These are phyloP conservation scores for Puma concolor DNA, from an alignment of 2,113 vertebrate genomes.

Conservation along the genomic window DNA sequence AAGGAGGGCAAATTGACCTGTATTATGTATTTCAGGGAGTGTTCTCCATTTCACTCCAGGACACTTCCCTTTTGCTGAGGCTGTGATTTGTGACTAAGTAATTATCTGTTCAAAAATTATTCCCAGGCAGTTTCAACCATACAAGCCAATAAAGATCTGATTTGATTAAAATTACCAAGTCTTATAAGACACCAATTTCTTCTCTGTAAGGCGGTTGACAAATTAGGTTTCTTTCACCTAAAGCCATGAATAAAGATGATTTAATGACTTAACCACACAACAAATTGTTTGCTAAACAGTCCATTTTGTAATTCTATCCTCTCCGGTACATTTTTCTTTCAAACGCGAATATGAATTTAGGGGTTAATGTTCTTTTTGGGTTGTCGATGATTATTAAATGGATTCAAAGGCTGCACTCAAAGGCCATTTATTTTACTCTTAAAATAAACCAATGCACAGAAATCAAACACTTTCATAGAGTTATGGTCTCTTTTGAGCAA, in stretches of 20 bases:
- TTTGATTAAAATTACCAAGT: constrained; percentile 34
- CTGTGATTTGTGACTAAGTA: constrained; percentile 60
- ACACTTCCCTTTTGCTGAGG: neutral
- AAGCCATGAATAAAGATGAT: constrained; percentile 18
- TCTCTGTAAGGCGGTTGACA: constrained; percentile 35
- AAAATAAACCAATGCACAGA: constrained; percentile 74
- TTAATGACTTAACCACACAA: constrained; percentile 29
- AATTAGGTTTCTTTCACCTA: constrained; percentile 57
- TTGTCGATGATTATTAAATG: constrained; percentile 35
- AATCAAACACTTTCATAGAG: constrained; percentile 74
- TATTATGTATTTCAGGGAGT: neutral
- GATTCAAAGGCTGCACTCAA: constrained; percentile 57
- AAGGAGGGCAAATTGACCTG: neutral
- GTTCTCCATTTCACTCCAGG: neutral
- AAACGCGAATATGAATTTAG: constrained; percentile 53
- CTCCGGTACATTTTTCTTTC: constrained; percentile 57
- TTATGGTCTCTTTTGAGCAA: constrained; percentile 69
- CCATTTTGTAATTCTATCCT: neutral
- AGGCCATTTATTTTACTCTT: constrained; percentile 19
- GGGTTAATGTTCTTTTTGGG: constrained; percentile 38
- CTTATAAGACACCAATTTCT: neutral
- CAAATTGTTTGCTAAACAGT: constrained; percentile 54
- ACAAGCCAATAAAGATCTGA: constrained; percentile 47
- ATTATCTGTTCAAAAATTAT: constrained; percentile 63
- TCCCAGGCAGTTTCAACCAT: constrained; percentile 54